A percentile compares a stretch with the other conserved stretches of the same genome.
phyloP scores from a whole-genome alignment of 2,888 invertebrate species.

The Diabrotica balteata region DNA sequence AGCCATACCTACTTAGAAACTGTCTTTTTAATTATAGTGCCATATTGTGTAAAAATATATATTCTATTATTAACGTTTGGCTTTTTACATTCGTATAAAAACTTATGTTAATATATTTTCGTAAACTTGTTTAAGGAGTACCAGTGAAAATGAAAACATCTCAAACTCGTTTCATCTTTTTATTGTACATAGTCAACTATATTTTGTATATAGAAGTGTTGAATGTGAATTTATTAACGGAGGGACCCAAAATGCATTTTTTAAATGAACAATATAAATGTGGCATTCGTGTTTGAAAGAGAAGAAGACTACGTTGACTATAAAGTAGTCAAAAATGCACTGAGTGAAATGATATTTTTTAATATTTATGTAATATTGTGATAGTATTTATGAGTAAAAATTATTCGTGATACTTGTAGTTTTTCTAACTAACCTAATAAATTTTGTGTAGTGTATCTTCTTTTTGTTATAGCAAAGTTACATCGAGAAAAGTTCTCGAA shows the following conservation, averaged over 20 bases:
- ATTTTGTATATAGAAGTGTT: conserved; percentile 28
- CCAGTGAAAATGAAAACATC: conserved; percentile 10
- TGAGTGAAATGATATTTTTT: conserved; percentile 36
- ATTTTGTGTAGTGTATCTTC: too few species aligned
- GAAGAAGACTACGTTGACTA: conserved; percentile 28
- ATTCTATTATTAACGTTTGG: too few species aligned
- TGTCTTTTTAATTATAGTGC: too few species aligned
- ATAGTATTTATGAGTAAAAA: conserved; percentile 36
- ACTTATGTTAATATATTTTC: too few species aligned
- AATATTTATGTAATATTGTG: conserved; percentile 37
- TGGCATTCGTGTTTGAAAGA: conserved; percentile 30
- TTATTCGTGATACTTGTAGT: conserved; percentile 15
- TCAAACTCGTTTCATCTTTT: conserved; percentile 19
- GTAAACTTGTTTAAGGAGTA: background rate
- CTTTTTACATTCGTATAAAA: too few species aligned
- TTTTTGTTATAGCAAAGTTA: too few species aligned
- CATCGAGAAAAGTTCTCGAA: too few species aligned
- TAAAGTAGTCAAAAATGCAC: conserved; percentile 22
- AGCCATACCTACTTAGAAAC: too few species aligned
- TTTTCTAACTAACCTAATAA: background rate
- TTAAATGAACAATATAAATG: conserved; percentile 29
- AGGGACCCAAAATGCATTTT: conserved; percentile 36
- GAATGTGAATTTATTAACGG: conserved; percentile 35
- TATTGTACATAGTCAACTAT: conserved; percentile 31
- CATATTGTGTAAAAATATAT: too few species aligned